Base-by-base conservation (phyloP, 2,888 invertebrate genomes). In the Pristionchus mayeri region DNA sequence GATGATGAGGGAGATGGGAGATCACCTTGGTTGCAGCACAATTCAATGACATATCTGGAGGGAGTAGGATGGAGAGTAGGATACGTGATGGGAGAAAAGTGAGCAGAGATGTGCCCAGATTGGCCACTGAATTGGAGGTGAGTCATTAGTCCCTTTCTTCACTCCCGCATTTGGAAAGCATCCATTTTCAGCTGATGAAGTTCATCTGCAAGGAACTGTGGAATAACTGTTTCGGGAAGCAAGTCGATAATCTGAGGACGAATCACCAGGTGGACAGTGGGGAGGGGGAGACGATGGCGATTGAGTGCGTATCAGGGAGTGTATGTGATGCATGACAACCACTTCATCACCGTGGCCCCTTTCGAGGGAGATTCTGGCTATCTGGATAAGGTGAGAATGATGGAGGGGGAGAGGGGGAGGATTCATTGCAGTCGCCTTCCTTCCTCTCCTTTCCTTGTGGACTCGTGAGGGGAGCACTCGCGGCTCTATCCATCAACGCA, bases 201-300 rank as follows among this genome's bases (percentile, higher is more conserved):
- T 98, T 98, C 91, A 96, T 99, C 84, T 99, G 99, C 93, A 99
- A 98, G 85, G 99, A 99, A 93, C 98, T 98, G 93, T 99, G 99
- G 99, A 96, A 96, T n/a, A 95, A 96, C 57, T 95, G 98, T 52
- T 98, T 97, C 93, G 98, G 97, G 92, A 99, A 98, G 93, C 98
- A 98, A 94, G 97, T 99, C 85, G 98, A 99, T 93, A 98, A 98
- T 93, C 94, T 99, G 40, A 94, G 97, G 88, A 99, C 99, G 37
- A 99, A 99, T 94, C 98, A 99, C 93, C 94, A 94, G 93, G 94
- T 94, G 37, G 30, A 40, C 4, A 76, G 18, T 48, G 16, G 27
- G 30, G 60, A 60, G 30, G 30, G 24, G 9, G 60, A 60, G 18
- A 13, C 11, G 30, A 60, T 9, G 86, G 85, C 75, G 18, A 30